Conservation (phyloP, 2,888 invertebrate genomes). For the Taenaris catops region DNA sequence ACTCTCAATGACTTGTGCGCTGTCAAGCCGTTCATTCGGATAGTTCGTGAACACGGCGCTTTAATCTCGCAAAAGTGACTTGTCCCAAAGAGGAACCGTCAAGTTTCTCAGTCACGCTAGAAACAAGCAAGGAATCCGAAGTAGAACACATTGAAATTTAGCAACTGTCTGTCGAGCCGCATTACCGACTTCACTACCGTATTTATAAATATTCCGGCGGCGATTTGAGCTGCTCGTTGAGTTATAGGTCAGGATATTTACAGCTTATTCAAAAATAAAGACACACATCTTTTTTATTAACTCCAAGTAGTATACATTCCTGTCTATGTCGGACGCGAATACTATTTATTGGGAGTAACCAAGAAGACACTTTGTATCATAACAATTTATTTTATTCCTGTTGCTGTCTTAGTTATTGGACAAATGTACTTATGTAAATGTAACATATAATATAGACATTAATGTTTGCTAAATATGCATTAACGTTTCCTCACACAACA, state of each 20-base stretch:
- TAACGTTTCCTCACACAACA: too few relatives aligned
- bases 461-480: too few relatives aligned
- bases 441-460: too few relatives aligned
- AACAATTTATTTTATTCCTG: too few relatives aligned
- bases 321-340: constrained; percentile 5
- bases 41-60: constrained; percentile 3
- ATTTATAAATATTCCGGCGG: constrained; percentile 70
- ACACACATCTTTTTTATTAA: constrained; percentile 25
- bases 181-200: constrained; percentile 62
- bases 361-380: too few relatives aligned
- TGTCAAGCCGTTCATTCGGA: constrained; percentile 8
- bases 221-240: constrained; percentile 51
- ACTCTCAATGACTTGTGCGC: neutral
- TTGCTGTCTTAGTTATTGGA: too few relatives aligned
- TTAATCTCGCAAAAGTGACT: constrained; percentile 28
- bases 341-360: too few relatives aligned
- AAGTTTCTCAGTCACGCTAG: constrained; percentile 48
- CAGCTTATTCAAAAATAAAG: constrained; percentile 43
- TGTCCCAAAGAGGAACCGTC: constrained; percentile 32
- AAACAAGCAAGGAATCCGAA: constrained; percentile 59
- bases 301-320: constrained; percentile 15
- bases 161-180: constrained; percentile 71
- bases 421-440: too few relatives aligned
- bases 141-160: constrained; percentile 75
- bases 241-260: constrained; percentile 59